Percentiles rank a stretch among this genome's conserved stretches.
These are phyloP conservation scores for Coleophora flavipennella DNA, from an alignment of 2,888 invertebrate species.

Conservation along the genomic window DNA sequence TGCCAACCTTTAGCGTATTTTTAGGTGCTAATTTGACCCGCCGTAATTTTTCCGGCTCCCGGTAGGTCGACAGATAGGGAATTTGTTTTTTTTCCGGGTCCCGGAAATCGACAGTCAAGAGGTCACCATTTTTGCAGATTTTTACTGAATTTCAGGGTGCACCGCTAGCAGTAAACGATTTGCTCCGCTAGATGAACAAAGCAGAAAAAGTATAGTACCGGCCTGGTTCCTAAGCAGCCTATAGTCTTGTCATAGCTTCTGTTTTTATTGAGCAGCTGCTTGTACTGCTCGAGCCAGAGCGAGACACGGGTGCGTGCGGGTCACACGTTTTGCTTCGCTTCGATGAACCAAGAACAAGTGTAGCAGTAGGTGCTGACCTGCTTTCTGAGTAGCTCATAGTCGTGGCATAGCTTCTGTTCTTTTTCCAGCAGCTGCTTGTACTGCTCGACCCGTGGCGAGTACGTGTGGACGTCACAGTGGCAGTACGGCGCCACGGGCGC, in stretches of 20 bases:
- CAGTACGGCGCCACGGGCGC: slow-evolving; percentile 75
- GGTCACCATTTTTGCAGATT: too few relatives aligned
- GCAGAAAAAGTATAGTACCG: too few relatives aligned
- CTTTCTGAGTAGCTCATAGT: slow-evolving; percentile 61
- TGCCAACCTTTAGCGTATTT: too few relatives aligned
- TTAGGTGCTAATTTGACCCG: too few relatives aligned
- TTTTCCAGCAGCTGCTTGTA: slow-evolving; percentile 75
- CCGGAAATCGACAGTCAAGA: too few relatives aligned
- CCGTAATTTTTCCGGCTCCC: too few relatives aligned
- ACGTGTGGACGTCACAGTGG: slow-evolving; percentile 75
- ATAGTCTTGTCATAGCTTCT: slow-evolving; percentile 70
- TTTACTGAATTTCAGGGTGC: too few relatives aligned
- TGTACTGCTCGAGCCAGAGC: slow-evolving; percentile 74
- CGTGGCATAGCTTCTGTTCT: slow-evolving; percentile 71
- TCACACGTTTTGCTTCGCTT: slow-evolving; percentile 49
- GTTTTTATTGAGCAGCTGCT: slow-evolving; percentile 73
- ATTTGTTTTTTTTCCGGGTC: too few relatives aligned
- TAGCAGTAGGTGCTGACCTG: slow-evolving; percentile 36
- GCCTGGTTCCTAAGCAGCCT: slow-evolving; percentile 63
- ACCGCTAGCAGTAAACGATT: too few relatives aligned
- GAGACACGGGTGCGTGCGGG: slow-evolving; percentile 70
- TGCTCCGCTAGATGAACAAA: too few relatives aligned
- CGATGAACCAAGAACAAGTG: too few relatives aligned
- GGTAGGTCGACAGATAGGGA: too few relatives aligned
- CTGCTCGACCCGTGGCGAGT: slow-evolving; percentile 72